Base-by-base conservation (phyloP, 2,113 vertebrate species). In the Motacilla tschutschensis region DNA sequence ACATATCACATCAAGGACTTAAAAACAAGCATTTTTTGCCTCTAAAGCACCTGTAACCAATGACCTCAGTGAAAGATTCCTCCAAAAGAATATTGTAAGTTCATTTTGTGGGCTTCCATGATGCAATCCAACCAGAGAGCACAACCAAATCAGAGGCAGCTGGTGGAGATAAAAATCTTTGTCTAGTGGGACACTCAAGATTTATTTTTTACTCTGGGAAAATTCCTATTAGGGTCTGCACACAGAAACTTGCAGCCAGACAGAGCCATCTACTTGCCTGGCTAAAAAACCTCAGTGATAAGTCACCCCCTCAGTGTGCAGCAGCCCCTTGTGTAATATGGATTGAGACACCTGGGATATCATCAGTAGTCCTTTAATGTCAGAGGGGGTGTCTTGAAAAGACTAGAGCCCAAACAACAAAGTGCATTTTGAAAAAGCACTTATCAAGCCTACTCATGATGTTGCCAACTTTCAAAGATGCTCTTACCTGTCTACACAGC, bases 91-190 rank as follows among this genome's bases (percentile, higher is more conserved):
- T 31, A 40, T 12, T 70, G 33, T n/a, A 71, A 73, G 11, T 47
- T 62, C 2, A 2, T 44, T 36, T 80, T 0, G 0, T 14, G 24
- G 41, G 5, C 17, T 80, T 66, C 44, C 53, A 50, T 12, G 7
- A 44, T 77, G 36, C 28, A 63, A 12, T 26, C 20, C 26, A 55
- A 9, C 22, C 65, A 60, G 12, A 77, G 4, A 64, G 62, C 2
- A 3, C 10, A 66, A 54, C 3, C 25, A 67, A 83, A 71, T 48
- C 57, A 53, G 17, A 46, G n/a, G 17, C 21, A 62, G 9, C 17
- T 24, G 33, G 19, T 35, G 31, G 64, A 90, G 47, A 38, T 6
- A 73, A 63, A 81, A 75, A 58, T 35, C 4, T 65, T 59, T 51
- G 12, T 36, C 43, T 18, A 29, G 31, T 31, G 51, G 55, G 6